Conservation (phyloP, 2,113 vertebrate species). For the Ranitomeya imitator region DNA sequence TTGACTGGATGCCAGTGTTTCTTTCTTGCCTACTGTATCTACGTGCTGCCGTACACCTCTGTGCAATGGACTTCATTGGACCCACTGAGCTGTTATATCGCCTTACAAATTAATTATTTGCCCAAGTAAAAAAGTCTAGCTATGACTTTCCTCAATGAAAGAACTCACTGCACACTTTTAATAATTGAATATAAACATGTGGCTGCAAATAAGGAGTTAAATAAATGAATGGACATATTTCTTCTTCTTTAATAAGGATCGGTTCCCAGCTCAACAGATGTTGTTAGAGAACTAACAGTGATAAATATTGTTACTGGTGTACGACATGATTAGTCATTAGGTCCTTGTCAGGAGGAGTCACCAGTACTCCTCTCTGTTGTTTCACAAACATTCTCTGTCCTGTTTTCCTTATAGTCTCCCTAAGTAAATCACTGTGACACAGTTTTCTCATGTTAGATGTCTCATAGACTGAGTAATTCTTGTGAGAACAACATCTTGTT, state of each 20-base stretch:
- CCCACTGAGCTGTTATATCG: too few relatives aligned
- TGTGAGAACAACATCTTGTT: slow-evolving; percentile 1
- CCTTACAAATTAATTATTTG: too few relatives aligned
- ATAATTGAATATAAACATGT: not conserved
- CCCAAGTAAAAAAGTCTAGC: too few relatives aligned
- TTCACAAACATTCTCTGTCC: not conserved
- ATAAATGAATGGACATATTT: not conserved
- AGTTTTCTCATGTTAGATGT: slow-evolving; percentile 1
- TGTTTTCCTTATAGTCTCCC: not conserved
- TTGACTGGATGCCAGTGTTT: too few relatives aligned
- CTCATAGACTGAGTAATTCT: not conserved
- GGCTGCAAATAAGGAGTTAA: not conserved
- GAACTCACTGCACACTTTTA: too few relatives aligned
- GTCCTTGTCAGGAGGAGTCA: not conserved
- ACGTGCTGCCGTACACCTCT: too few relatives aligned
- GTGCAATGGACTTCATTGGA: too few relatives aligned
- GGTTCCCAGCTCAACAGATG: slow-evolving; percentile 15
- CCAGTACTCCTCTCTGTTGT: not conserved
- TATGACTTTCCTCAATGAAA: not conserved
- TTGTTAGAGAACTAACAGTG: not conserved
- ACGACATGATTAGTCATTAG: not conserved
- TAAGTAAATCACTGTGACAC: slow-evolving; percentile 5
- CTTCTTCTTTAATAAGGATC: slow-evolving; percentile 2
- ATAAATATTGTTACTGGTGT: not conserved
- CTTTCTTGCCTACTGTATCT: too few relatives aligned